These are phyloP conservation scores for Gallinago media DNA, from an alignment of 2,113 vertebrate species.

Conservation along the genomic window DNA sequence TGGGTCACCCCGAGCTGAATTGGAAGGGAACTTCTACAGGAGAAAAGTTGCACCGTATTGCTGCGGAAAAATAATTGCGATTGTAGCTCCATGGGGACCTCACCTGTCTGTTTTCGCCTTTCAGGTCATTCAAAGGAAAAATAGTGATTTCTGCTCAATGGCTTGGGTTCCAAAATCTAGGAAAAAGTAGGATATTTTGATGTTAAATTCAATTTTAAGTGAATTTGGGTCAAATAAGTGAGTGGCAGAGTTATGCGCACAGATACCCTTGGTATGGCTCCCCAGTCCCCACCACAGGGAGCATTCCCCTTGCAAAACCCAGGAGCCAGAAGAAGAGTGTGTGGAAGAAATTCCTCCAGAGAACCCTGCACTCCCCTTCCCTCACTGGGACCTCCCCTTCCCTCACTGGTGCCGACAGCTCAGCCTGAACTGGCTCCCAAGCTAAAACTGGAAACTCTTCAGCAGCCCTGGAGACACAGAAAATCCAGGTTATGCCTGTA, in stretches of 20 bases:
- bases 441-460: neutral
- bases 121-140: neutral
- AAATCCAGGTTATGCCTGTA: neutral
- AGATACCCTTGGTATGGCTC: neutral
- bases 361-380: neutral
- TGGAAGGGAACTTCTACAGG: neutral
- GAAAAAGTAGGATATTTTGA: neutral
- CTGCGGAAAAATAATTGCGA: neutral
- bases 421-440: neutral
- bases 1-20: fast-evolving
- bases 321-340: fast-evolving
- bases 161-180: neutral
- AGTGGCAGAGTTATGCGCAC: neutral
- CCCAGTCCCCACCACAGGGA: neutral
- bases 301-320: neutral
- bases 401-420: neutral
- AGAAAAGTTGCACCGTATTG: neutral
- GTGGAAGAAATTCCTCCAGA: neutral
- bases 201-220: neutral
- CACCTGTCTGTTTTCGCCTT: neutral
- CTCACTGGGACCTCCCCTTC: neutral
- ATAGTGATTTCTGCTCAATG: neutral
- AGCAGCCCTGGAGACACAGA: neutral
- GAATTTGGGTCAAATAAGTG: neutral
- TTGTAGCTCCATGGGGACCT: neutral